Percentiles rank a stretch among this genome's conserved stretches.
Conservation (phyloP, 92 coral and sea anemone species). For the Anthopleura xanthogrammica region DNA sequence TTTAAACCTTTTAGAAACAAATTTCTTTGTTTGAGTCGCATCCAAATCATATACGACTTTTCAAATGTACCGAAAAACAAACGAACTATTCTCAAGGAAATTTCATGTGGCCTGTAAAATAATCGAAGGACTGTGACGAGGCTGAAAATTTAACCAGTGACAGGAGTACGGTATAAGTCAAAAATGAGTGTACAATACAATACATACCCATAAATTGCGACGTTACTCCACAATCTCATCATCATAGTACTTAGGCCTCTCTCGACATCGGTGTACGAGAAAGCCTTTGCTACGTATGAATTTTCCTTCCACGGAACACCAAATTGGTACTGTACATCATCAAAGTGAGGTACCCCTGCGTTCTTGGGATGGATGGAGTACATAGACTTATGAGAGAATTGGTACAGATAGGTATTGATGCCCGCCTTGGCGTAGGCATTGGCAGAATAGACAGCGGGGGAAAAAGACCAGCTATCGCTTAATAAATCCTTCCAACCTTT, state of each 20-base stretch:
- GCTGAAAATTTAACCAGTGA: background rate
- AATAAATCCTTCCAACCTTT: constrained; percentile 8
- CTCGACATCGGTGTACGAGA: constrained; percentile 27
- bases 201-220: constrained; percentile 21
- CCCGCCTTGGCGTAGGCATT: constrained; percentile 14
- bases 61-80: no score
- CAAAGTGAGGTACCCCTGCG: constrained; percentile 19
- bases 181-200: background rate
- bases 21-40: no score
- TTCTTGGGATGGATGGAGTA: constrained; percentile 8
- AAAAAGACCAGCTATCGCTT: constrained; percentile 3
- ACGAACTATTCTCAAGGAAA: no score
- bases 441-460: constrained; percentile 9
- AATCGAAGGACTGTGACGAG: background rate
- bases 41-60: no score
- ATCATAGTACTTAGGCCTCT: constrained; percentile 30
- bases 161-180: no score
- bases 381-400: constrained; percentile 6
- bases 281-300: background rate
- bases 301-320: constrained; percentile 24
- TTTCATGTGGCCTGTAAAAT: no score
- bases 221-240: constrained; percentile 25
- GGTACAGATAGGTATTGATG: constrained; percentile 12
- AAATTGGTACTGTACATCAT: constrained; percentile 21
- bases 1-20: no score